Base-by-base conservation (phyloP, 2,888 invertebrate species). In the Hyposoter didymator region DNA sequence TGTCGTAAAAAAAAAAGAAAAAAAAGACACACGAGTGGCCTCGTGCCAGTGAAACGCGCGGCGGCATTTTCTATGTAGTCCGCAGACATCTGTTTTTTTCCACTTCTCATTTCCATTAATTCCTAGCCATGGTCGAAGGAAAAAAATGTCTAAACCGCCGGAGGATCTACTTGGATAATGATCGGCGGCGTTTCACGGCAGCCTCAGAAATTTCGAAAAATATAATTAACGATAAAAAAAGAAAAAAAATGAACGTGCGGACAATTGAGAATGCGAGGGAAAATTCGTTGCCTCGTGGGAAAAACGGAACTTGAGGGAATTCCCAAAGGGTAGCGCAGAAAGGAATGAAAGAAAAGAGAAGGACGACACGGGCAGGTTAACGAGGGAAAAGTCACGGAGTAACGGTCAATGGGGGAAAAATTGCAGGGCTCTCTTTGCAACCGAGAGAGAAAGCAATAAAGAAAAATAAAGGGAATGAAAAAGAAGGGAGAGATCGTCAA, bases 371-470 rank as follows among this genome's bases (percentile, higher is more conserved):
- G 4, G 35, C 35, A 35, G n/a, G 28, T 39, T 52, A 28, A 49
- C 67, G 67, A 12, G 76, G 59, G 67, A 35, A 55, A 64, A 64
- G 72, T 66, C 69, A 62, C 80, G 76, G 59, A 72, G 62, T 85
- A 85, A 85, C 84, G 84, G 84, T 85, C 69, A 66, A 39, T 74
- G 84, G 64, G 59, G 43, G 67, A 74, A 74, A 75, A 84, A 82
- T 78, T 76, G 82, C 70, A 12, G 45, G 62, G 8, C 69, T 47
- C 69, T 35, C 78, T 35, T 45, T 32, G 62, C 10, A n/a, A 55
- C 28, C n/a, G 28, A 43, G 45, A 14, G 59, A 59, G 45, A 19
- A 28, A 78, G 47, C 47, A n/a, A 72, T 10, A 43, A 17, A 64
- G 28, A 49, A 2, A 64, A n/a, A 47, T 49, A 73, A 66, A 66